Percentiles rank a stretch among this genome's conserved stretches.
Evolutionary conservation across 1,140 invertebrate genomes (phyloP).

Genomic region (Steinernema khuongi): DNA sequence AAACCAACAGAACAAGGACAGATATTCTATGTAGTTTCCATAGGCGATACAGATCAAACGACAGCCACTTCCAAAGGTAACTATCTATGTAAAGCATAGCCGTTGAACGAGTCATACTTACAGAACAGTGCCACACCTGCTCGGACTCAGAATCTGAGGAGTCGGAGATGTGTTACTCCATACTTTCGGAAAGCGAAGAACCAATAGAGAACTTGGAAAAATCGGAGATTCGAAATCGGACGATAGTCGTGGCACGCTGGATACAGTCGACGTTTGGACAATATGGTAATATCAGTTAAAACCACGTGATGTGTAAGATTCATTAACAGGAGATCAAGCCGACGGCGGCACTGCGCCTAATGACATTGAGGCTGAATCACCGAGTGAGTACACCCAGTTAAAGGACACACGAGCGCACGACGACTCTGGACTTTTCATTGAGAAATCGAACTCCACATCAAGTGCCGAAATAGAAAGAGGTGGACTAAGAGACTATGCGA

Average conservation of each 20-base stretch:
- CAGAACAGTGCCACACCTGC: too few relatives aligned
- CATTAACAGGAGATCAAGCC: not conserved
- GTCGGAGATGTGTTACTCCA: not conserved
- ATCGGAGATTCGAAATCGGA: not conserved
- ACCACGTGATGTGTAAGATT: not conserved
- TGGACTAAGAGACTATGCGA: not conserved
- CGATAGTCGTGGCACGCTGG: not conserved
- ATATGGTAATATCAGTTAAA: not conserved
- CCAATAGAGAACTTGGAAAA: not conserved
- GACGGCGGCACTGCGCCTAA: not conserved
- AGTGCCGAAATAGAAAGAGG: not conserved
- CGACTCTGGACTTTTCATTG: not conserved
- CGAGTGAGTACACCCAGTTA: not conserved
- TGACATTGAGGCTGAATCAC: not conserved
- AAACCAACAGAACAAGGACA: too few relatives aligned
- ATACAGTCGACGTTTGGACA: not conserved
- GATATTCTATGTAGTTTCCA: too few relatives aligned
- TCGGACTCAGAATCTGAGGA: not conserved
- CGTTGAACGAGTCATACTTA: too few relatives aligned
- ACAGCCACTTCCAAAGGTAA: not conserved
- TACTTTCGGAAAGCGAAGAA: not conserved
- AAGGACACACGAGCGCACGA: not conserved
- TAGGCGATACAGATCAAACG: too few relatives aligned
- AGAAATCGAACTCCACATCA: slow-evolving; percentile 1
- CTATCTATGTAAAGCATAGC: too few relatives aligned